Evolutionary conservation across 2,888 invertebrate species (phyloP), one percentile per base, ranked within the genome.

Genomic region (Phengaris arion): DNA sequence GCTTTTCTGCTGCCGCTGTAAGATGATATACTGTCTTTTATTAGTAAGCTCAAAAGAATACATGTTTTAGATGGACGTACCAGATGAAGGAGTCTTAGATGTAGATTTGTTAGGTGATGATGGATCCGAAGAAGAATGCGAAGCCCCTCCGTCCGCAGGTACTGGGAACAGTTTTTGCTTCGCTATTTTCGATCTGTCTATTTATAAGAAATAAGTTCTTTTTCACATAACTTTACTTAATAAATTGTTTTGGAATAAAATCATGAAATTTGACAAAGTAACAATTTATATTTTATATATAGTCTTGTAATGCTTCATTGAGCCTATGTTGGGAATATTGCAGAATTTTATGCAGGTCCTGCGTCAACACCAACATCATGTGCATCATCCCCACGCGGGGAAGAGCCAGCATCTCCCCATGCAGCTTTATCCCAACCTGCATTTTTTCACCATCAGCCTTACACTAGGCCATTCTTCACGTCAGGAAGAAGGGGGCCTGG

Each of bases 41-140:
- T 7, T 54, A 13, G 51, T 55, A 48, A 72, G 9, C 45, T 68
- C 22, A 52, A 8, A 52, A 75, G 68, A 57, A 74, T 70, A 70
- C 74, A 74, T 81, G 76, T 88, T 90, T 80, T 88, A 93, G 93
- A 93, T 94, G 93, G 93, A 93, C 89, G 89, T 90, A 82, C 86
- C 88, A 80, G 94, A 94, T 82, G 94, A 94, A 80, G 90, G 86
- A 81, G 90, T 92, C 79, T 86, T 94, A 87, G 95, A 96, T 87
- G 95, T 96, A 94, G 96, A 96, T 89, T 94, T 96, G 83, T 95
- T 96, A 83, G 96, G 95, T 82, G 96, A 95, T 80, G 96, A 96
- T 85, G 96, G 95, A 79, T 96, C 96, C 68, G 96, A 96, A 84
- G 95, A 96, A 78, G 96, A 96, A 82, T 96, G 96, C 81, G 96